Conservation (phyloP, 2,113 vertebrate species). For the Archilochus colubris region DNA sequence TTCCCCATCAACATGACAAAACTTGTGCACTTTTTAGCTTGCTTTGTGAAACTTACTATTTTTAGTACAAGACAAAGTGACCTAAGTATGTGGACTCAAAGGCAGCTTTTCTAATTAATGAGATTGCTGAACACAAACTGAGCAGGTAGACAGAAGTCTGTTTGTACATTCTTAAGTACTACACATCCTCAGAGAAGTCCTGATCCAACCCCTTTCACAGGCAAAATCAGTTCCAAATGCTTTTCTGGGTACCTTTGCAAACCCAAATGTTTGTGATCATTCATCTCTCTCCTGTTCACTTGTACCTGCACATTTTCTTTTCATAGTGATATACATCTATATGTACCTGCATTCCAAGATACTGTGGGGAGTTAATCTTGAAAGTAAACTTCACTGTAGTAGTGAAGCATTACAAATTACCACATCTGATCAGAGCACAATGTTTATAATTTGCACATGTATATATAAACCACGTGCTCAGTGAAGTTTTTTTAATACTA, state of each 20-base stretch:
- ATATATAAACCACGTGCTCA: background rate
- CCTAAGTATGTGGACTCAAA: background rate
- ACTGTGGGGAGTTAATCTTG: background rate
- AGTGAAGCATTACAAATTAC: background rate
- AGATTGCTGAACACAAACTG: background rate
- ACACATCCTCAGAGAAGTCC: slow-evolving; percentile 9
- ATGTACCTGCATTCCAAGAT: rapidly evolving
- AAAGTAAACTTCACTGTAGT: background rate
- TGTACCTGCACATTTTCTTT: background rate
- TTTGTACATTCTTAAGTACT: background rate
- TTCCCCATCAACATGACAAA: background rate
- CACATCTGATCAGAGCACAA: background rate
- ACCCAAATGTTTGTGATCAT: background rate
- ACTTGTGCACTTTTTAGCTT: background rate
- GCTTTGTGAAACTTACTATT: slow-evolving; percentile 33
- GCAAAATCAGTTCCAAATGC: background rate
- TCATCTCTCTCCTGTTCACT: background rate
- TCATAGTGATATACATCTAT: rapidly evolving
- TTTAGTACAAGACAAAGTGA: slow-evolving; percentile 4
- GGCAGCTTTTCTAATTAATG: slow-evolving; percentile 46
- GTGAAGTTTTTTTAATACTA: background rate
- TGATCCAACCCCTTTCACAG: background rate
- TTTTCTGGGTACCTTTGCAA: background rate
- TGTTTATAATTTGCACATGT: background rate
- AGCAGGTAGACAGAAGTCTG: background rate